Evolutionary conservation across 2,888 invertebrate species (phyloP), one percentile per base, ranked within the genome.

Genomic region (Folsomia candida): DNA sequence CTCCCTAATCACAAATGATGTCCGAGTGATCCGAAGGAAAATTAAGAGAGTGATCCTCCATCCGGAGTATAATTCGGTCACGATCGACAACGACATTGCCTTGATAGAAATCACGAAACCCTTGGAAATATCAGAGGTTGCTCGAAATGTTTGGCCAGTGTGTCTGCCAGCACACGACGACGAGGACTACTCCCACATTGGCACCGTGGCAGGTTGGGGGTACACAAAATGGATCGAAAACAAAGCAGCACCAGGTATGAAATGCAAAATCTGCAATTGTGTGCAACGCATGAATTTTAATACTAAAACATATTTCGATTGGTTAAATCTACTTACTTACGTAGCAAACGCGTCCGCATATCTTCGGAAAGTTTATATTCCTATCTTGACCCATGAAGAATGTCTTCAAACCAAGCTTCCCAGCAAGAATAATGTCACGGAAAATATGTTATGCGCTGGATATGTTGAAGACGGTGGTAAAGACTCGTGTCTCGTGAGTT

Each of bases 361-460:
- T 61, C 51, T 75, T 22, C 62, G 70, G 37, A 77, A 74, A 51
- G 66, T 74, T 0, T 11, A 27, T 18, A 68, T 77, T 11, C 77
- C 77, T 24, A 70, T 77, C 60, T 20, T 72, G 18, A 75, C 73
- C 28, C 67, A 71, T 26, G 27, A 28, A 1, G 68, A 74, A 2
- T 77, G 77, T 28, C 51, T 72, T 1, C 51, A 58, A 29, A 68
- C 57, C 11, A 72, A 70, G 29, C 69, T 77, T 57, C 67, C 74
- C 1, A 64, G 61, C 1, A 73, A 73, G 60, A 73, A 73, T 51
- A 70, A 70, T n/a, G 24, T 73, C 20, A 73, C 73, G 1, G 73
- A 70, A 47, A 68, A 64, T 11, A 77, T 79, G 76, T 20, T 79
- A 27, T 79, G 79, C 66, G 77, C 75, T 9, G 79, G 79, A 26